phyloP scores from a whole-genome alignment of 2,113 vertebrate genomes.

The Notechis scutatus region DNA sequence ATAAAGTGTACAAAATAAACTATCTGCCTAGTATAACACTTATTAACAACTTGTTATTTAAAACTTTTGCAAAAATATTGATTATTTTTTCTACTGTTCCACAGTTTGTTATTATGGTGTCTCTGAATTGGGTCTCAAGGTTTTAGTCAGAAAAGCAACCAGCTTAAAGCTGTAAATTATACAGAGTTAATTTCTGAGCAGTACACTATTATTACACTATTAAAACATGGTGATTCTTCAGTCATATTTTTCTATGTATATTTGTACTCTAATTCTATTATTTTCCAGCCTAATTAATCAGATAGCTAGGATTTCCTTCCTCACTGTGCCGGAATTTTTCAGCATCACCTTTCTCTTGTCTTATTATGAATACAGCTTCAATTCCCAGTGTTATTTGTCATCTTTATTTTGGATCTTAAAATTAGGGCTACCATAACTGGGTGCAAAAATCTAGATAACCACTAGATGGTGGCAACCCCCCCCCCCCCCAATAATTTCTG shows the following conservation, averaged over 20 bases:
- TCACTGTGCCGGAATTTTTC: neutral
- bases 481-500: neutral
- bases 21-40: neutral
- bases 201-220: neutral
- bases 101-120: neutral
- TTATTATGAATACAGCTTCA: neutral
- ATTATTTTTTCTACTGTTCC: neutral
- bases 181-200: neutral
- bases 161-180: neutral
- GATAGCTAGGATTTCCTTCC: neutral
- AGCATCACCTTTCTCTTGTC: neutral
- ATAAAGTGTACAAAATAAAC: neutral
- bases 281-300: neutral
- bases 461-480: neutral
- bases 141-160: neutral
- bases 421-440: neutral
- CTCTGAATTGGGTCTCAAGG: neutral
- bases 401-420: neutral
- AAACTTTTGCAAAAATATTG: neutral
- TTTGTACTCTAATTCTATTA: neutral
- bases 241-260: neutral
- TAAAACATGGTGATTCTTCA: neutral
- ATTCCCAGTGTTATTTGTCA: neutral
- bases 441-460: neutral
- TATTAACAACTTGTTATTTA: constrained; percentile 5